Base-by-base conservation (phyloP, 2,888 invertebrate species). In the Anticlea derivata region DNA sequence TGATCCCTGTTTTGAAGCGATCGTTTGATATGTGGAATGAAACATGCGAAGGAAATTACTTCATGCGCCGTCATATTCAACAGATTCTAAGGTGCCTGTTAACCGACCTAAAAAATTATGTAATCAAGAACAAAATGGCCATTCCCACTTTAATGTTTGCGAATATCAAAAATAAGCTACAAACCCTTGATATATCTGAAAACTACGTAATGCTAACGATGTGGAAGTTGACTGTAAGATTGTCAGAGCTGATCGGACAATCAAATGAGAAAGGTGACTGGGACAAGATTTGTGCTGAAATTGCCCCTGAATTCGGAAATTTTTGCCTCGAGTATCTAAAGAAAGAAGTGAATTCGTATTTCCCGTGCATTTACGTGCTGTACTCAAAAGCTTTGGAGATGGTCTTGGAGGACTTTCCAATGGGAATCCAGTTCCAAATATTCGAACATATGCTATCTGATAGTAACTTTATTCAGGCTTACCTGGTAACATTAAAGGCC, bases 131-230 rank as follows among this genome's bases (percentile, higher is more conserved):
- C 8, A 60, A 70, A 1, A 58, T 61, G 55, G 48, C 68, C 5
- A 60, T 69, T 30, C 79, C 80, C 6, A 43, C 58, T 3, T 67
- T 66, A 60, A 62, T 81, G 58, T 78, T 68, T 58, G 27, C 45
- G 10, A 47, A 61, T 10, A 73, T 81, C 22, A 57, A 66, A 50
- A 44, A 47, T 0, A 62, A 71, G 54, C 24, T 79, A n/a, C 51
- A 70, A 5, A 49, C 53, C 12, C 50, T 86, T 37, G 8, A 68
- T 1, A n/a, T 70, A 6, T 50, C 70, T 38, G 71, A 82, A 64
- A 73, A 82, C 55, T 86, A 86, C 44, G 33, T 75, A 7, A 46
- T 75, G 34, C 20, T 85, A 48, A 77, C 73, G 10, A 67, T 57
- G 11, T 79, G 79, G 75, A 77, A 75, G 43, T 55, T 86, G 24